Percentiles rank a stretch among this genome's conserved stretches.
These are phyloP conservation scores for Hycleus cichorii DNA, from an alignment of 1,140 invertebrate species.

Conservation along the genomic window DNA sequence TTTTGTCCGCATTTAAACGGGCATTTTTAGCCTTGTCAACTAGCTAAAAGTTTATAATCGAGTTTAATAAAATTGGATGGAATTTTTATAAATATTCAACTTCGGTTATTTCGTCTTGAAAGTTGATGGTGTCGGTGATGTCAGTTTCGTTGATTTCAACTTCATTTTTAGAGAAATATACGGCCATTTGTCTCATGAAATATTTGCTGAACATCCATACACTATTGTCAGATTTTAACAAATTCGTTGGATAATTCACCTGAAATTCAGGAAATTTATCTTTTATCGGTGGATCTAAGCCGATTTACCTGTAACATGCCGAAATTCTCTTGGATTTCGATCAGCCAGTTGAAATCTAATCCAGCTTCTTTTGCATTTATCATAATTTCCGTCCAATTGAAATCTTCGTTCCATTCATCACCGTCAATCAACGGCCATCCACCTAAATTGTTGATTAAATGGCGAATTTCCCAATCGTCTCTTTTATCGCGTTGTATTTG, in stretches of 20 bases:
- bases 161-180: no score
- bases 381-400: conserved; percentile 68
- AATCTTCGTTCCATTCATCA: conserved; percentile 58
- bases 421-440: conserved; percentile 82
- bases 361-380: conserved; percentile 67
- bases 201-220: no score
- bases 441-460: conserved; percentile 57
- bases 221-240: no score
- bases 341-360: conserved; percentile 52
- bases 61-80: not conserved
- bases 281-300: not conserved
- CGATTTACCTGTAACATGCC: not conserved
- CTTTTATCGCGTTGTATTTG: conserved; percentile 59
- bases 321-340: not conserved
- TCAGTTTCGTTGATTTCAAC: not conserved
- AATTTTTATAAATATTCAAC: not conserved
- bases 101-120: conserved; percentile 4
- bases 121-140: conserved; percentile 1
- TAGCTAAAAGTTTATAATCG: not conserved
- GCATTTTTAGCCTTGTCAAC: no score
- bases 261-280: not conserved
- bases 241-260: no score
- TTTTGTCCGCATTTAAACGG: no score
- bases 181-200: no score
- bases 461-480: conserved; percentile 58